phyloP scores from a whole-genome alignment of 2,888 invertebrate genomes.

The Hypercompe scribonia region DNA sequence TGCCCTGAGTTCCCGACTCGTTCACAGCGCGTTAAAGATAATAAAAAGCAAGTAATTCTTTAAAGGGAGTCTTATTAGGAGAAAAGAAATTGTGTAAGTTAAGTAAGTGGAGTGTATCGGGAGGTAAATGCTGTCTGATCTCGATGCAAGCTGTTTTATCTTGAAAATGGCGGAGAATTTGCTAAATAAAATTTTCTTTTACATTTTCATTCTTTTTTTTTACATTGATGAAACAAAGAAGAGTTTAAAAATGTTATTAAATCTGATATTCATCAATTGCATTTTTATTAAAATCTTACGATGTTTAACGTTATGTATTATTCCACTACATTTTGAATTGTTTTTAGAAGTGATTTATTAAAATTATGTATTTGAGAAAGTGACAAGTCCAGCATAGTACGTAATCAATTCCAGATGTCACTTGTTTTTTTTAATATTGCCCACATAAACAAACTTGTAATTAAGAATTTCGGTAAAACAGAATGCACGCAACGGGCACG shows the following conservation, averaged over 20 bases:
- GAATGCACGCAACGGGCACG: too few species aligned
- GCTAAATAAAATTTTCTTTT: conserved; percentile 36
- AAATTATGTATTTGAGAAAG: too few species aligned
- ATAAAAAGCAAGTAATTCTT: conserved; percentile 80
- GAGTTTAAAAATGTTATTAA: neutral
- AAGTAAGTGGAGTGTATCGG: conserved; percentile 65
- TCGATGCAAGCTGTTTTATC: conserved; percentile 32
- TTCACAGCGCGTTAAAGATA: conserved; percentile 74
- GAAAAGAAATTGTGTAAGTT: conserved; percentile 72
- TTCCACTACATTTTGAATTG: too few species aligned
- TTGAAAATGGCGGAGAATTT: conserved; percentile 37
- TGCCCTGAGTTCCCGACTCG: conserved; percentile 64
- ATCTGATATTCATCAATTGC: neutral
- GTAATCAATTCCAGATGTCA: too few species aligned
- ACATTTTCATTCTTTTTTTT: conserved; percentile 23
- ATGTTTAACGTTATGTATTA: neutral
- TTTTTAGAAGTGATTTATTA: too few species aligned
- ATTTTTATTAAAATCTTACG: neutral
- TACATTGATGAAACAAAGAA: conserved; percentile 16
- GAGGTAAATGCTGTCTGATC: conserved; percentile 39
- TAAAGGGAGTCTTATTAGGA: conserved; percentile 70
- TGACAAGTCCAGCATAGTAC: too few species aligned
- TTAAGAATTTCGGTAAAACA: too few species aligned
- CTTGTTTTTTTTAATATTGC: too few species aligned
- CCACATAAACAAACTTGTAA: too few species aligned